phyloP scores from a whole-genome alignment of 2,113 vertebrate species.

The Ahaetulla prasina region DNA sequence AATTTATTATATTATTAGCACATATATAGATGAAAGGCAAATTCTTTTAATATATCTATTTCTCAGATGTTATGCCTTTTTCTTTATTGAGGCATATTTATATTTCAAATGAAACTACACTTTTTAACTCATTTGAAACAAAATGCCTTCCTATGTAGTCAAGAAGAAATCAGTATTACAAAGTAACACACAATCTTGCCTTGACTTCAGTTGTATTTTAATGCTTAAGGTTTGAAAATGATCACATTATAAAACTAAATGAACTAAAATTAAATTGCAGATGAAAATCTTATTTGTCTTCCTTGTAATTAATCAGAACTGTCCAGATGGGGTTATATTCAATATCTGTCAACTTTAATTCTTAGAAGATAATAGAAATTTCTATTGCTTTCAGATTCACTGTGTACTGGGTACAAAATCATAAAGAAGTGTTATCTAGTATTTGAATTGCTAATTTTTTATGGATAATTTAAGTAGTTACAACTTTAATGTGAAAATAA shows the following conservation, averaged over 20 bases:
- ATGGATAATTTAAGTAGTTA: conserved; percentile 35
- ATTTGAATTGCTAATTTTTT: conserved; percentile 40
- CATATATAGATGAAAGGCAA: background rate
- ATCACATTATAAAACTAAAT: conserved; percentile 38
- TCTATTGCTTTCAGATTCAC: conserved; percentile 19
- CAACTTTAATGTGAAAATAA: conserved; percentile 28
- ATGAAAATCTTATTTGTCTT: conserved; percentile 32
- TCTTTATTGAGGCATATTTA: background rate
- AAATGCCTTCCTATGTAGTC: background rate
- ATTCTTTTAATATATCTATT: background rate
- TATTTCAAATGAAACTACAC: background rate
- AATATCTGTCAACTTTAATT: conserved; percentile 42
- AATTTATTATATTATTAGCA: background rate
- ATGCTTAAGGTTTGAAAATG: conserved; percentile 30
- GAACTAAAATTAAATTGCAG: background rate
- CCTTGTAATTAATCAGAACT: conserved; percentile 36
- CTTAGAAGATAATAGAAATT: conserved; percentile 37
- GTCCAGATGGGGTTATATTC: conserved; percentile 50
- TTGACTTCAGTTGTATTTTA: conserved; percentile 2
- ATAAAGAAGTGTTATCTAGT: conserved; percentile 35
- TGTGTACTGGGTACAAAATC: conserved; percentile 12
- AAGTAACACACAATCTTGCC: conserved; percentile 8
- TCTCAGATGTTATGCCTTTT: background rate
- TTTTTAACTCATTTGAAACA: background rate
- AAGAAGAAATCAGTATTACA: conserved; percentile 3